A percentile compares a stretch with the other conserved stretches of the same genome.
These are phyloP conservation scores for Euura lappo DNA, from an alignment of 1,140 invertebrate genomes.

Conservation along the genomic window DNA sequence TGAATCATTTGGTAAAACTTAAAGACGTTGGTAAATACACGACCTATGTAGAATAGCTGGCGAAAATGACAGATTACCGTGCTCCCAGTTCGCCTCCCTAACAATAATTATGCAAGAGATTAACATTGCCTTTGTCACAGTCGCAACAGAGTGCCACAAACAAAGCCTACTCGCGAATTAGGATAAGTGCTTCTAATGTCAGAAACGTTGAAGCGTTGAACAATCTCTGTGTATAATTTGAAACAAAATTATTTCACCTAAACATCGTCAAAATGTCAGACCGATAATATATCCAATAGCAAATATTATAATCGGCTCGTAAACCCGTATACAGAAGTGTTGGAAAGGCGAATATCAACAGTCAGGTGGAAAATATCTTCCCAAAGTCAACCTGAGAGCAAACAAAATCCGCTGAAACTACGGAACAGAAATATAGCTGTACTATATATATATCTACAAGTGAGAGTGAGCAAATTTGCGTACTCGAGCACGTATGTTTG, in stretches of 20 bases:
- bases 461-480: neutral
- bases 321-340: neutral
- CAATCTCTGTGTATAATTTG: no score
- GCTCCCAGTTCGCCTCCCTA: neutral
- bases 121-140: neutral
- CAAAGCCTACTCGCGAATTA: no score
- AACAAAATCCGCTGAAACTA: neutral
- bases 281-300: neutral
- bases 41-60: neutral
- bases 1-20: neutral
- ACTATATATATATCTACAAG: neutral
- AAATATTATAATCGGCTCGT: neutral
- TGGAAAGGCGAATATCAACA: neutral
- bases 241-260: no score
- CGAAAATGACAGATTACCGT: neutral
- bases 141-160: neutral
- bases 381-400: neutral
- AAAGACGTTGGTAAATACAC: neutral
- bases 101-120: neutral
- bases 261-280: no score
- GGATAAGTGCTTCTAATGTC: no score
- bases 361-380: neutral
- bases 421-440: neutral
- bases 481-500: neutral
- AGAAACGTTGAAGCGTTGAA: no score